Percentiles rank a stretch among this genome's conserved stretches.
Conservation (phyloP, 2,888 invertebrate genomes). For the Xiphydria camelus region DNA sequence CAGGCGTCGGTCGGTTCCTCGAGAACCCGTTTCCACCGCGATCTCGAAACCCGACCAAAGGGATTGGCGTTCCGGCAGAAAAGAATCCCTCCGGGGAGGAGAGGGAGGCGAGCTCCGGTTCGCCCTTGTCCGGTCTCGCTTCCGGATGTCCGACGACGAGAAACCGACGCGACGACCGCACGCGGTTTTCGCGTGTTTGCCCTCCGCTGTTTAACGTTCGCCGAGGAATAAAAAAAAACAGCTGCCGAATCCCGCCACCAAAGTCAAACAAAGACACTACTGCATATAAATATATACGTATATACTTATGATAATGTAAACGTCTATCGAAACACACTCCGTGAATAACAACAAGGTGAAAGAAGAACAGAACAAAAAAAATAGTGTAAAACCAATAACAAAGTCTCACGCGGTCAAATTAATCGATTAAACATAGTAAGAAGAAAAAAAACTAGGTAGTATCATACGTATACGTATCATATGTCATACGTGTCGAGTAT, state of each 20-base stretch:
- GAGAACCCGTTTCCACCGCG: no score
- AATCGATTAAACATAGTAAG: background rate
- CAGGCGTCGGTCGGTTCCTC: conserved; percentile 35
- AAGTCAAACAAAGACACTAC: conserved; percentile 6
- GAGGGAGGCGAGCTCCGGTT: no score
- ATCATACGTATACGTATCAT: no score
- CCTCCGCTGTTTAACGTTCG: no score
- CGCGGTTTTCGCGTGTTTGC: no score
- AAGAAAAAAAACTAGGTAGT: background rate
- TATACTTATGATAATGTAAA: conserved; percentile 11
- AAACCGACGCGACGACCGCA: no score
- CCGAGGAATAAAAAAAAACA: no score
- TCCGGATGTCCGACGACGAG: no score
- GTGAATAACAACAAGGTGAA: conserved; percentile 4
- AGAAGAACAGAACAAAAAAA: conserved; percentile 28
- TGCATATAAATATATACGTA: conserved; percentile 8
- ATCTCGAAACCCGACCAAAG: no score
- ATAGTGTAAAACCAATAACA: conserved; percentile 22
- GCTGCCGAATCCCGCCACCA: conserved; percentile 30
- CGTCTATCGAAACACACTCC: conserved; percentile 16
- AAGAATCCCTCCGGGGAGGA: no score
- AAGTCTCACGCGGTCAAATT: background rate
- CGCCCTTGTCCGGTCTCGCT: no score
- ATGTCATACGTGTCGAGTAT: no score
- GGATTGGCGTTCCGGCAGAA: conserved; percentile 29